Base-by-base conservation (phyloP, 1,140 invertebrate genomes). In the Phocides pigmalion region DNA sequence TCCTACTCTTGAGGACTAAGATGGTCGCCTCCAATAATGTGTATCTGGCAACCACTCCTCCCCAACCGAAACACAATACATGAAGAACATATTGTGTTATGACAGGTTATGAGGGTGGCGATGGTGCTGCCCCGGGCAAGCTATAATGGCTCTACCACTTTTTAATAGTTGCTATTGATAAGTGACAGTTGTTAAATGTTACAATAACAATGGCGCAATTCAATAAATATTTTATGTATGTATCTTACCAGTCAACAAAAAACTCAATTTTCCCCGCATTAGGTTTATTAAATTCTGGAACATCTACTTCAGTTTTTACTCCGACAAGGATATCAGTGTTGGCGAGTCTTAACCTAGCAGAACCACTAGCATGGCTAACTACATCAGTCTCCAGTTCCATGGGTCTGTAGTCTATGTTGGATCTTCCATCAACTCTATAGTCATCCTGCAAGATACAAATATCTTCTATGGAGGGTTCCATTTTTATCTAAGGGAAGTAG, bases 291-390 rank as follows among this genome's bases (percentile, higher is more conserved):
- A 94, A 92, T 66, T 92, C 92, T 20, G 97, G 97, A 47, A 93
- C 90, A 86, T 97, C 97, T 58, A 99, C 94, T 92, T 99, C 98
- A 62, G 97, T 95, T 94, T 99, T 99, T 0, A 99, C 95, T 32
- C 97, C 97, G 42, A 98, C 97, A 20, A 99, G 91, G 54, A 99
- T 94, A 90, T 99, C 98, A 16, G 98, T 98, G 76, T 98, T 98
- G 17, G 97, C 97, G 68, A 98, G 92, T 51, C 96, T 92, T 22
- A 99, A 88, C 71, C 97, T 93, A 1, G 97, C 95, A 6, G 98
- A 99, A 0, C 98, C 98, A 93, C 95, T 97, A 9, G 98, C 96
- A 91, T 97, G 97, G 32, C 95, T 95, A 14, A 99, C 95, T 32
- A 98, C 92, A 87, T 96, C 96, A 17, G 97, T 97, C 93, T 99